Evolutionary conservation across 2,888 invertebrate species (phyloP).

Genomic region (Caenorhabditis sp.): DNA sequence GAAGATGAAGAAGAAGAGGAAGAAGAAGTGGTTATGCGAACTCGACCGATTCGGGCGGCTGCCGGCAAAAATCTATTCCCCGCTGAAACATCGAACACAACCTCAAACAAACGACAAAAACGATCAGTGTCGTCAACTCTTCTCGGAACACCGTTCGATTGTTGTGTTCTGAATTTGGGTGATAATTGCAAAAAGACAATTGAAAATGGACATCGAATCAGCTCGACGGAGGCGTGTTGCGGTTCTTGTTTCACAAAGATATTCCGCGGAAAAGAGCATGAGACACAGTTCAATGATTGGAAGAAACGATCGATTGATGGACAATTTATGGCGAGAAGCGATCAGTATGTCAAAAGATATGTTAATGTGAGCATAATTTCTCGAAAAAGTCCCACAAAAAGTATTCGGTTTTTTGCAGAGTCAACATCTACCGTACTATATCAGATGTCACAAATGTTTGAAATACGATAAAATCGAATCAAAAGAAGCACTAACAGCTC

Average conservation of each 20-base stretch:
- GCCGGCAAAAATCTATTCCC: neutral
- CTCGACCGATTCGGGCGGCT: neutral
- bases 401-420: conserved; percentile 14
- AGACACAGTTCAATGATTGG: conserved; percentile 14
- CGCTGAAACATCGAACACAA: neutral
- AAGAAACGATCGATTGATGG: conserved; percentile 26
- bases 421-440: conserved; percentile 24
- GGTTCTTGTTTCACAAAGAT: conserved; percentile 16
- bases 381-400: neutral
- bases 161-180: conserved; percentile 12
- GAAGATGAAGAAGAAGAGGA: neutral
- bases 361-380: conserved; percentile 20
- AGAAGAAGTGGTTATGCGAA: neutral
- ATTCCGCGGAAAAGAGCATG: conserved; percentile 22
- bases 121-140: neutral
- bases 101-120: neutral
- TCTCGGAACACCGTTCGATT: conserved; percentile 1
- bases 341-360: conserved; percentile 29
- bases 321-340: conserved; percentile 5
- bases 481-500: conserved; percentile 4
- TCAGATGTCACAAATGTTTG: conserved; percentile 15
- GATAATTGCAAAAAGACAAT: conserved; percentile 14
- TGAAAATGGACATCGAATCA: conserved; percentile 9
- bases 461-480: conserved; percentile 13
- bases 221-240: conserved; percentile 22